These are phyloP conservation scores for Setipinna tenuifilis DNA, from an alignment of 2,797 vertebrate genomes.

Conservation along the genomic window DNA sequence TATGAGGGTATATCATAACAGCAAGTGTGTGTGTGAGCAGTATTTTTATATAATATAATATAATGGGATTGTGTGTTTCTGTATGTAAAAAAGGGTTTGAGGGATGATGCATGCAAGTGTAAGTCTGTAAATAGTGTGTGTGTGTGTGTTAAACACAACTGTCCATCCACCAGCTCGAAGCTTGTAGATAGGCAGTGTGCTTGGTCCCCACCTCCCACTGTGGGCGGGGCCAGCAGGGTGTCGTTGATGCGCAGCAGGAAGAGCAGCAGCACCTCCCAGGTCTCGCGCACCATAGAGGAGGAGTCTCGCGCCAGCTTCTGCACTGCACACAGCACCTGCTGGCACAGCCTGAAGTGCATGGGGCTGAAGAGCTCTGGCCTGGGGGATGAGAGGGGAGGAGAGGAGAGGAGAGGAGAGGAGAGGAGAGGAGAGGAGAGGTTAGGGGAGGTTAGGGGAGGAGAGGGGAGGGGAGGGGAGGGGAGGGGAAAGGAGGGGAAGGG, in stretches of 20 bases:
- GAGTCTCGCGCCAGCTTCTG: constrained; percentile 86
- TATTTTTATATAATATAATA: too few species aligned
- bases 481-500: too few species aligned
- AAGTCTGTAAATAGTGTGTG: background rate
- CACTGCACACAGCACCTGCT: constrained; percentile 88
- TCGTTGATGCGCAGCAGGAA: constrained; percentile 93
- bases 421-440: background rate
- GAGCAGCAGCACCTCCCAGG: constrained; percentile 90
- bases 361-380: constrained; percentile 81
- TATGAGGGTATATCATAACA: too few species aligned
- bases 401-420: too few species aligned
- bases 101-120: too few species aligned
- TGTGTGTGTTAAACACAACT: background rate
- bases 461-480: background rate
- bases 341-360: constrained; percentile 85
- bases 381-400: constrained; percentile 47
- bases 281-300: constrained; percentile 84
- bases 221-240: constrained; percentile 84
- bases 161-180: background rate
- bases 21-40: too few species aligned
- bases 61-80: background rate
- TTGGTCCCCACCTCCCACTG: constrained; percentile 77
- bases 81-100: too few species aligned
- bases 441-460: background rate
- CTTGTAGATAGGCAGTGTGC: background rate